Percentiles rank a stretch among this genome's conserved stretches.
Conservation (phyloP, 2,113 vertebrate genomes). For the Notarius lentiginosus region DNA sequence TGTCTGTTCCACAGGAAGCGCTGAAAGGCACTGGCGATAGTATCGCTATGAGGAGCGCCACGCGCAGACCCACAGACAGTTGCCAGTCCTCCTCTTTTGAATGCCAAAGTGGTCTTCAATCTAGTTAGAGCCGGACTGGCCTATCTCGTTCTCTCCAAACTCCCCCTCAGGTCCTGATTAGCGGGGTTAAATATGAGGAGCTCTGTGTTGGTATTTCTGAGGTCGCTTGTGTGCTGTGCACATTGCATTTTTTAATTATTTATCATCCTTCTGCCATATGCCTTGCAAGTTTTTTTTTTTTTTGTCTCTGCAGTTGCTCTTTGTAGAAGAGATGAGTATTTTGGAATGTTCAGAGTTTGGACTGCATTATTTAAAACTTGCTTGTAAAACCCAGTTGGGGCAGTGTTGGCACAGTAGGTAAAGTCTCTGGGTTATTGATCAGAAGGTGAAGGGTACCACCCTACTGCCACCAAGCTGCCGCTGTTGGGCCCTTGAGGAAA, state of each 20-base stretch:
- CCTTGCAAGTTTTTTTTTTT: constrained; percentile 52
- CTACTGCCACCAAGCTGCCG: neutral
- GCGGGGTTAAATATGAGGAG: constrained; percentile 66
- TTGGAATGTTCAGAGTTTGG: neutral
- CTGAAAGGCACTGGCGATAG: constrained; percentile 77
- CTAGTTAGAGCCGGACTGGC: constrained; percentile 64
- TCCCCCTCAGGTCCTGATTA: constrained; percentile 66
- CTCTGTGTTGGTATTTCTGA: constrained; percentile 72
- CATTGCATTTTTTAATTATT: constrained; percentile 71
- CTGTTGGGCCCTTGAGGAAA: neutral
- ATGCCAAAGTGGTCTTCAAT: constrained; percentile 75
- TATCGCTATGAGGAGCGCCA: constrained; percentile 66
- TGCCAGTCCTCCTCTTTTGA: constrained; percentile 69
- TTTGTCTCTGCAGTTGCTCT: constrained; percentile 39
- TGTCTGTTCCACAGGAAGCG: constrained; percentile 75
- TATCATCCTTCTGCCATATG: constrained; percentile 74
- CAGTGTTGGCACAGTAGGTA: too few relatives aligned
- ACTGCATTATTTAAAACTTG: neutral
- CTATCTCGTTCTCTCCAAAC: constrained; percentile 51
- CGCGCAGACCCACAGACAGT: constrained; percentile 67
- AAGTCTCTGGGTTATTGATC: neutral
- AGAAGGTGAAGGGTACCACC: neutral
- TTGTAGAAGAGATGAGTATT: neutral
- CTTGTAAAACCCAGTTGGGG: neutral
- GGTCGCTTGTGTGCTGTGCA: constrained; percentile 63